A percentile compares a stretch with the other conserved stretches of the same genome.
These are phyloP conservation scores for Thera britannica DNA, from an alignment of 2,888 invertebrate species.

Conservation along the genomic window DNA sequence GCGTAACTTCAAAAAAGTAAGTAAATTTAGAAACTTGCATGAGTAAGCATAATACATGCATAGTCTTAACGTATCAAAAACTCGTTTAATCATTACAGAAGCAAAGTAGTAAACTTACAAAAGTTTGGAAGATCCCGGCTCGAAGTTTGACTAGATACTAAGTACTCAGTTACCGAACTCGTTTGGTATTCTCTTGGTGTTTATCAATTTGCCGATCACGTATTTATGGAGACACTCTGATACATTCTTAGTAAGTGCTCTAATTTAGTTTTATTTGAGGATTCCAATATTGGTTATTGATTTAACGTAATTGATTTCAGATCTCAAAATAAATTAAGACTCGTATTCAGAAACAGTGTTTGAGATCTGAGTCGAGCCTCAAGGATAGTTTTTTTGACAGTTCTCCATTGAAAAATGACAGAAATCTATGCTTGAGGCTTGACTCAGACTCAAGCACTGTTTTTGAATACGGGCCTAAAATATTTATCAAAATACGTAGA, in stretches of 20 bases:
- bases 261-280: background rate
- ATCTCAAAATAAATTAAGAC: too few relatives aligned
- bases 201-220: conserved; percentile 47
- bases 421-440: too few relatives aligned
- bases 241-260: conserved; percentile 15
- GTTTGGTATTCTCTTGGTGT: conserved; percentile 53
- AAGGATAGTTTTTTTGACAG: too few relatives aligned
- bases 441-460: too few relatives aligned
- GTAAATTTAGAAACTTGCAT: background rate
- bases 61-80: conserved; percentile 17
- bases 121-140: conserved; percentile 43
- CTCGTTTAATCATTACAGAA: conserved; percentile 35
- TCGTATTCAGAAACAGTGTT: too few relatives aligned
- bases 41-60: background rate
- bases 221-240: conserved; percentile 32
- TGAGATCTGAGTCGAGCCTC: too few relatives aligned
- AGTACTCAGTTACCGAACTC: conserved; percentile 49
- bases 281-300: background rate
- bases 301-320: background rate
- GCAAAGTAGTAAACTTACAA: conserved; percentile 42
- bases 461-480: too few relatives aligned
- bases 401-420: too few relatives aligned
- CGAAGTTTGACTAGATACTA: conserved; percentile 43
- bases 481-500: too few relatives aligned
- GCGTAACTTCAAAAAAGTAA: background rate